These are phyloP conservation scores for Lamellibrachia luymesi DNA, from an alignment of 1,140 invertebrate species.

Conservation along the genomic window DNA sequence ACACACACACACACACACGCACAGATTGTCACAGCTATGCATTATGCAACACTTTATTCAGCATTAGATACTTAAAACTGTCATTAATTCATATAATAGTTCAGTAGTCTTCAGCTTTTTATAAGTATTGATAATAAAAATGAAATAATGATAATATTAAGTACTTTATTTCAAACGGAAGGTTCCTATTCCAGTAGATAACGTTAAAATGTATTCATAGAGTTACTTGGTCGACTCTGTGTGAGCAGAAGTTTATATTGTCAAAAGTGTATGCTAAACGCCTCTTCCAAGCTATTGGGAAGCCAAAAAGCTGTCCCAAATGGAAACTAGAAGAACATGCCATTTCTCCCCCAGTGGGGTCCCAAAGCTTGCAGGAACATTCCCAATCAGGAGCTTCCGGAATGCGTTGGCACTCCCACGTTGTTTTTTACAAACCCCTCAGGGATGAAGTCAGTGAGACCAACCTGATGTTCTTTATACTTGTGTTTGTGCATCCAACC, in stretches of 20 bases:
- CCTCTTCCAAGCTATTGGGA: not conserved
- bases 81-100: not conserved
- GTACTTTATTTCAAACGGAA: not conserved
- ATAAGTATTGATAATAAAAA: too few relatives aligned
- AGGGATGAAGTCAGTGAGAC: not conserved
- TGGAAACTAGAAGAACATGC: not conserved
- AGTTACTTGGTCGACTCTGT: not conserved
- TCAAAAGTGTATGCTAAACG: not conserved
- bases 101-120: not conserved
- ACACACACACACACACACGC: not conserved
- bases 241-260: not conserved
- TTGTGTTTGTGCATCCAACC: not conserved
- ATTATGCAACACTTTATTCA: not conserved
- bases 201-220: not conserved
- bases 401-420: not conserved
- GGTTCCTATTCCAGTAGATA: not conserved
- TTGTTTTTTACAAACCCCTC: not conserved
- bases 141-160: too few relatives aligned
- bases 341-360: not conserved
- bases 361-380: not conserved
- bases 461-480: not conserved
- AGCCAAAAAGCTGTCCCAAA: not conserved
- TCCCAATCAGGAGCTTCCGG: not conserved
- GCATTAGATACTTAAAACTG: not conserved
- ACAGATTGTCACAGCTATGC: not conserved